Conservation (phyloP, 2,888 invertebrate species). For the Euplexia lucipara region DNA sequence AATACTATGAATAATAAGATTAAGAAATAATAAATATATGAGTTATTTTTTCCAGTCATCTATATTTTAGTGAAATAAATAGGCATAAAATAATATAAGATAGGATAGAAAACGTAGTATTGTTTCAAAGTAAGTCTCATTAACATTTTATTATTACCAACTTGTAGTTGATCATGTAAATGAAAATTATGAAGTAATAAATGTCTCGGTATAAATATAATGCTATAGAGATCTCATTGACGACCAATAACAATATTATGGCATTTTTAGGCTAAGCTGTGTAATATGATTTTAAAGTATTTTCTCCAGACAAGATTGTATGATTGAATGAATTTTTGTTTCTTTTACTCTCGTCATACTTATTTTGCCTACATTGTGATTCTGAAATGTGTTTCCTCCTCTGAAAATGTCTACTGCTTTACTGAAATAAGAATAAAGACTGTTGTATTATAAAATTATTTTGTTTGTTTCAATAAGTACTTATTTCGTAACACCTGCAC, state of each 20-base stretch:
- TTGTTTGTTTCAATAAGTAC: slow-evolving; percentile 85
- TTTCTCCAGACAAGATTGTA: slow-evolving; percentile 69
- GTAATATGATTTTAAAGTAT: slow-evolving; percentile 75
- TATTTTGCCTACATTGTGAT: slow-evolving; percentile 84
- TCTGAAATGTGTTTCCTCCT: slow-evolving; percentile 78
- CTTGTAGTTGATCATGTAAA: slow-evolving; percentile 80
- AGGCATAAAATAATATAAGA: slow-evolving; percentile 78
- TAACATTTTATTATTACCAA: slow-evolving; percentile 82
- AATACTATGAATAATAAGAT: slow-evolving; percentile 63
- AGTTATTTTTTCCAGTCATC: slow-evolving; percentile 76
- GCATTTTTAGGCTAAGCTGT: slow-evolving; percentile 90
- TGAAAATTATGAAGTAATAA: slow-evolving; percentile 81
- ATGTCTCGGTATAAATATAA: slow-evolving; percentile 85
- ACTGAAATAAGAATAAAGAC: slow-evolving; percentile 90
- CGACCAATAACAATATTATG: slow-evolving; percentile 89
- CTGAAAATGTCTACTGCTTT: slow-evolving; percentile 86
- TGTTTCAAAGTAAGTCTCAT: slow-evolving; percentile 82
- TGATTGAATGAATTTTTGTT: slow-evolving; percentile 71
- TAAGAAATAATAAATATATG: slow-evolving; percentile 67
- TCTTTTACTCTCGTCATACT: slow-evolving; percentile 72
- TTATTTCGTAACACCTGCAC: slow-evolving; percentile 80
- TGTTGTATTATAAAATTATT: slow-evolving; percentile 89
- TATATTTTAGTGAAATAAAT: slow-evolving; percentile 76
- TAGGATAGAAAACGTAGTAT: slow-evolving; percentile 83
- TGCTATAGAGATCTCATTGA: slow-evolving; percentile 90